Evolutionary conservation across 2,888 invertebrate genomes (phyloP), one percentile per base, ranked within the genome.

Genomic region (Cyclophora punctaria): DNA sequence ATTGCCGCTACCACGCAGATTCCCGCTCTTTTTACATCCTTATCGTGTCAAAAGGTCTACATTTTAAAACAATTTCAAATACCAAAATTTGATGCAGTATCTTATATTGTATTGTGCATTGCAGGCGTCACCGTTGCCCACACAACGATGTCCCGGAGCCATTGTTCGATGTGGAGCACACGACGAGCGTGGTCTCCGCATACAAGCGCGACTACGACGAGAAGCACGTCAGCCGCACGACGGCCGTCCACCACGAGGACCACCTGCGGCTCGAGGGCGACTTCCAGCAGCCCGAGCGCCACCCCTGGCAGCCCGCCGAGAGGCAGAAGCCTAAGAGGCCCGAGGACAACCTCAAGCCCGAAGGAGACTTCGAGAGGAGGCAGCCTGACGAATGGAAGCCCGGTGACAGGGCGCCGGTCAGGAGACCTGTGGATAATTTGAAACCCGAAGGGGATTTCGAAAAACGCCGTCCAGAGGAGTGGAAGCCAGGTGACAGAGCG

Each of bases 101-200:
- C n/a, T 46, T n/a, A 48, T 6, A 44, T 4, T 45, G 5, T 20
- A 43, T 43, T 34, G 42, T 34, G 37, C 5, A n/a, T 35, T 44
- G n/a, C 81, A 96, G 96, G 77, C 94, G 94, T 64, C 96, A 96
- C 85, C 92, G 94, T 70, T 96, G 96, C 83, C 92, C 94, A 63
- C 95, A 95, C 83, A 91, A 91, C 71, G 91, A 91, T 78, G 87
- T 89, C 83, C 89, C 86, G 76, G 88, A 89, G 84, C 89, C 89
- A 83, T 87, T 88, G 83, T 89, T 89, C 81, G 89, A 87, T 83
- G 89, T 88, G 83, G 86, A 80, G 80, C 87, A 86, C 75, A 87
- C 83, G 73, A 85, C 80, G 69, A 84, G 80, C 75, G 84, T 90
- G 78, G 90, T 90, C 53, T 90, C 91, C 63, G 92, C 92, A 46